Evolutionary conservation across 2,888 invertebrate genomes (phyloP).

Genomic region (Stenotaenia linearis): DNA sequence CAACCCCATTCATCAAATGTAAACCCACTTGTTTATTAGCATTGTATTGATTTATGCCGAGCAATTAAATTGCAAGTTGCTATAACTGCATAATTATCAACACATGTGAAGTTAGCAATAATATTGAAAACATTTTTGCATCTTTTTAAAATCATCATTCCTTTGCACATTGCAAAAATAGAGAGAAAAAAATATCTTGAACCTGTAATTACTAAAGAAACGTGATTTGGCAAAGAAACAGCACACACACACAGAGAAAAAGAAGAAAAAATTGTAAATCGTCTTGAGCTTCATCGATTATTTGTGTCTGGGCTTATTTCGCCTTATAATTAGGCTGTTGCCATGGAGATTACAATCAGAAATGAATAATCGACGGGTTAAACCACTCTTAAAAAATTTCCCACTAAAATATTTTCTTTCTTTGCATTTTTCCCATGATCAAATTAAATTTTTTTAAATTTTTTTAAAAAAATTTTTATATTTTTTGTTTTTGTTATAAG

Average conservation of each 20-base stretch:
- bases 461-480: too few relatives aligned
- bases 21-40: background rate
- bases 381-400: background rate
- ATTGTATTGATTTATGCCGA: slow-evolving; percentile 5
- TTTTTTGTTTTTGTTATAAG: too few relatives aligned
- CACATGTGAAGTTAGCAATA: background rate
- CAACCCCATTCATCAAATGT: background rate
- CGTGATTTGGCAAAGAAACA: slow-evolving; percentile 9
- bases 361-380: slow-evolving; percentile 9
- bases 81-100: slow-evolving; percentile 9
- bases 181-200: background rate
- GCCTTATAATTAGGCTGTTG: slow-evolving; percentile 9
- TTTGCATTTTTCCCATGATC: background rate
- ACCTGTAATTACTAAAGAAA: slow-evolving; percentile 9
- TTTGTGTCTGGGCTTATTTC: slow-evolving; percentile 9
- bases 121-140: slow-evolving; percentile 9
- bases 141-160: slow-evolving; percentile 5
- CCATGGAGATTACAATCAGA: slow-evolving; percentile 9
- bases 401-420: background rate
- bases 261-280: background rate
- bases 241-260: background rate
- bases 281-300: slow-evolving; percentile 9
- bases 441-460: too few relatives aligned
- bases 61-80: slow-evolving; percentile 3
- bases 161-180: slow-evolving; percentile 1